Conservation (phyloP, 2,888 invertebrate genomes). For the Lasioglossum villosulum region DNA sequence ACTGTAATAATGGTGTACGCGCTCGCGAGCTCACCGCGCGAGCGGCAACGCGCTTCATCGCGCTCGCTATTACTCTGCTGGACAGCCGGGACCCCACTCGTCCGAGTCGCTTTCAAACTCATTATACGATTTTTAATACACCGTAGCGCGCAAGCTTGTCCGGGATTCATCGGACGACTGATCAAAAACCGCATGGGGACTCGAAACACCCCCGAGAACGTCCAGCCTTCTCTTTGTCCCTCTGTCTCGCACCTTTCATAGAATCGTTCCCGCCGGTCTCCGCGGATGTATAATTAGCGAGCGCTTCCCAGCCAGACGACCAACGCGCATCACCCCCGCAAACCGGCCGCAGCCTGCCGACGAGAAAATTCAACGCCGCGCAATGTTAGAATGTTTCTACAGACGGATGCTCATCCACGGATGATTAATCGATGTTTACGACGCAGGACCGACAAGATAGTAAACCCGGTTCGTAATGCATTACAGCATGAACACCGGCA, state of each 20-base stretch:
- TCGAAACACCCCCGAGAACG: background rate
- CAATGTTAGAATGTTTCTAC: slow-evolving; percentile 5
- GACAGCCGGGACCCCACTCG: background rate
- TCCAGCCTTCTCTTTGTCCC: background rate
- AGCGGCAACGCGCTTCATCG: slow-evolving; percentile 11
- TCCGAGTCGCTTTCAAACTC: slow-evolving; percentile 48
- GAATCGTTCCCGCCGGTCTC: background rate
- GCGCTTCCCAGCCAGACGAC: background rate
- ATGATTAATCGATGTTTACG: slow-evolving; percentile 49
- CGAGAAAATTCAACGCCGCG: slow-evolving; percentile 2
- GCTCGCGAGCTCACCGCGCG: slow-evolving; percentile 48
- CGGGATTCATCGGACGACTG: background rate
- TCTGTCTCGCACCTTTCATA: slow-evolving; percentile 5
- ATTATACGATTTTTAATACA: slow-evolving; percentile 57
- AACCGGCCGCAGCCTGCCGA: background rate
- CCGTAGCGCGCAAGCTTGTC: background rate
- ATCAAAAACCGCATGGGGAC: background rate
- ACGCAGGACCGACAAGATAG: slow-evolving; percentile 31
- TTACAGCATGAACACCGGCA: slow-evolving; percentile 42
- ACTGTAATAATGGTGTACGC: slow-evolving; percentile 66
- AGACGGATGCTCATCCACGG: slow-evolving; percentile 18
- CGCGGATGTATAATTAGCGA: background rate
- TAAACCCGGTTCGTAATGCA: slow-evolving; percentile 42
- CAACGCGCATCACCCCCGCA: background rate
- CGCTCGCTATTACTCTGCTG: slow-evolving; percentile 34